Base-by-base conservation (phyloP, 2,113 vertebrate species). In the Athene noctua region DNA sequence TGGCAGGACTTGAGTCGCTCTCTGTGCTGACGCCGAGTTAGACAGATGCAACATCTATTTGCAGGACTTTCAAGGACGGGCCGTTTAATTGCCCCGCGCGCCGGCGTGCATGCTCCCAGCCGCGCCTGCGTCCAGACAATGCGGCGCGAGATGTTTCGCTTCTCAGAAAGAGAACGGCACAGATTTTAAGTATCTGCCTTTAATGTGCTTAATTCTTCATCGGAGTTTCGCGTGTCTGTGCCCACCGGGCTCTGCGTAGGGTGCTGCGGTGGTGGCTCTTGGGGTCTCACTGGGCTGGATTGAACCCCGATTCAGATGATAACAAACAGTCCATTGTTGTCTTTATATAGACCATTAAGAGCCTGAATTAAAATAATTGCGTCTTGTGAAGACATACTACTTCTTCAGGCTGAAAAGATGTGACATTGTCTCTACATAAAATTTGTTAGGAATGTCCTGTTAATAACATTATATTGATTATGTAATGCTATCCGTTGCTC, bases 1-100 rank as follows among this genome's bases (percentile, higher is more conserved):
- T 96, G 97, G 97, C 95, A 94, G 96, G 75, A 72, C 79, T 96
- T 94, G 92, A 97, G 96, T 97, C 94, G 90, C 82, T 46, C 92
- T 92, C 94, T 87, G 85, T 86, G 97, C 94, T 77, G 86, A 46
- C 42, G 79, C 91, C 3, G 83, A 87, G 96, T 87, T 93, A 81
- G 96, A 95, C 97, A 97, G 97, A 96, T 97, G 96, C 93, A 73
- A 42, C 95, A 42, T 96, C 94, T 74, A 91, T 84, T 82, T 38
- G 63, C 52, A 4, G 96, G 96, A 57, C 51, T 83, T 72, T 27
- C 20, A 70, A 91, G 88, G 79, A 66, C 23, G 47, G 49, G 78
- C 9, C 2, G 46, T 57, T 85, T 83, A 92, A 97, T 94, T 61
- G 97, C 93, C 29, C 66, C 11, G 52, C 38, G 42, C 72, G 22